Percentiles rank a stretch among this genome's conserved stretches.
These are phyloP conservation scores for Conus ventricosus DNA, from an alignment of 1,140 invertebrate genomes.

Conservation along the genomic window DNA sequence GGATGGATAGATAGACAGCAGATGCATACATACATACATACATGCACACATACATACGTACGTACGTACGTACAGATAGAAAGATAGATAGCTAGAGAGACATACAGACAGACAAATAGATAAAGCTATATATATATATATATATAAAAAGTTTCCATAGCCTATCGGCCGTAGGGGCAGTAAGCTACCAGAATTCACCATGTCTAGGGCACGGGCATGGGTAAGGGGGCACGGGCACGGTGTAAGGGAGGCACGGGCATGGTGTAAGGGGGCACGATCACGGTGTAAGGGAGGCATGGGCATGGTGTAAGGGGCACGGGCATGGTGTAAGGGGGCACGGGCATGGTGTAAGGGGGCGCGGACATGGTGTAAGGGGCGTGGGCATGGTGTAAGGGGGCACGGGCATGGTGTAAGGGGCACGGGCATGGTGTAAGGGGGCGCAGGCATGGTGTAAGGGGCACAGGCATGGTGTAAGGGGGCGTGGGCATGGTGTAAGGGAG, in stretches of 20 bases:
- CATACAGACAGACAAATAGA: no score
- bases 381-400: neutral
- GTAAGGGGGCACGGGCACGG: neutral
- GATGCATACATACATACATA: neutral
- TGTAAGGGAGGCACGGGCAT: no score
- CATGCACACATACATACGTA: neutral
- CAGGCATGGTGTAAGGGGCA: neutral
- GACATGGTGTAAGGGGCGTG: neutral
- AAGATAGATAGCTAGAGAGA: no score
- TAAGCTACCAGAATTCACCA: no score
- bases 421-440: neutral
- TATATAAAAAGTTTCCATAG: no score
- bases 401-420: neutral
- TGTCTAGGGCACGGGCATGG: neutral
- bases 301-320: neutral
- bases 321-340: neutral
- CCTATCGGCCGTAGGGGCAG: neutral
- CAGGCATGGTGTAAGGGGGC: no score
- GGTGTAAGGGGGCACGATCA: neutral
- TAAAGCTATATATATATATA: neutral
- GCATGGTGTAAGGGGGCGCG: neutral
- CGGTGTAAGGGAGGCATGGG: neutral
- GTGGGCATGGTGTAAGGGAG: no score
- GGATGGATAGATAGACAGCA: no score
- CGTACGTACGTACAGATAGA: neutral